Base-by-base conservation (phyloP, 2,888 invertebrate species). In the Chaetoderma sp. region DNA sequence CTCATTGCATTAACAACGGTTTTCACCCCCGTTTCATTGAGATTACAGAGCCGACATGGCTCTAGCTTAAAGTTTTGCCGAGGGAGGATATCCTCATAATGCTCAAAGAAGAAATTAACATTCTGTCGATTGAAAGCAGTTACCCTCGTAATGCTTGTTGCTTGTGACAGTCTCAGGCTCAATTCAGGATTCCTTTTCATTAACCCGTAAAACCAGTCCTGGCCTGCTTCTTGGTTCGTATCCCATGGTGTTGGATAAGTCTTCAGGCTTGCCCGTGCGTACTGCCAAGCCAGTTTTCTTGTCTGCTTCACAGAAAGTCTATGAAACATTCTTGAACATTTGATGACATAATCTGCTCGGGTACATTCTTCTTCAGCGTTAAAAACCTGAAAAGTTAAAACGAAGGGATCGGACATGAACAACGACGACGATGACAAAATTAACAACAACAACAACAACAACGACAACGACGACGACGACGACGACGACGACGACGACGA, bases 291-390 rank as follows among this genome's bases (percentile, higher is more conserved):
- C 28, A 55, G 33, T 5, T 32, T 55, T 32, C 55, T 32, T 30
- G 33, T 32, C n/a, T 16, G 18, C 33, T 30, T 55, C n/a, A 30
- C n/a, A 18, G n/a, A 13, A 27, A 55, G 33, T 23, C 55, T 36
- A 55, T 55, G 55, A 23, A 55, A 55, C 55, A 55, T 30, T 55
- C 33, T 55, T 27, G 55, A 55, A 36, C 55, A 55, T n/a, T 27
- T 55, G n/a, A 55, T 30, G 33, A 55, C 33, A n/a, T 55, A 55
- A 16, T 30, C 23, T n/a, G 28, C 55, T n/a, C 30, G 55, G 33
- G 16, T 5, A 10, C n/a, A 16, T 21, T 55, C 55, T 6, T 55
- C 32, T 32, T 28, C 32, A 16, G 18, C 4, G n/a, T 32, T 32
- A 23, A 55, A 55, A n/a, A 55, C 55, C 21, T 50, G 8, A 8